phyloP scores from a whole-genome alignment of 2,888 invertebrate genomes.

The Allygus modestus region DNA sequence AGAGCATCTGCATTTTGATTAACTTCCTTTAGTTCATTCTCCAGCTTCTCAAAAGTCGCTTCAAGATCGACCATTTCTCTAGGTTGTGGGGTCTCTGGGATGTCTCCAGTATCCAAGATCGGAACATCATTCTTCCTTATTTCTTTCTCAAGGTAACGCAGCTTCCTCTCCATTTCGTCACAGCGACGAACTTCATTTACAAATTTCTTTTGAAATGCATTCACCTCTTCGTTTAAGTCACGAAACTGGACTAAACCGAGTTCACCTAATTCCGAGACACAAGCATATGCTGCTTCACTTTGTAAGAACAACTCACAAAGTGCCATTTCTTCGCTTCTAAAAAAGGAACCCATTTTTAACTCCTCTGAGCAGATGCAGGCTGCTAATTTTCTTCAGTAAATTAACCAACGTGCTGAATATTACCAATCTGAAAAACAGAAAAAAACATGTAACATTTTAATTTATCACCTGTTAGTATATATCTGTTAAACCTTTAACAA shows the following conservation, averaged over 20 bases:
- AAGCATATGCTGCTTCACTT: slow-evolving; percentile 78
- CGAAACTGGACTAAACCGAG: slow-evolving; percentile 81
- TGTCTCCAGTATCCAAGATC: slow-evolving; percentile 98
- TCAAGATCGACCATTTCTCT: slow-evolving; percentile 99
- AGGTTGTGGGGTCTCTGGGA: slow-evolving; percentile 99
- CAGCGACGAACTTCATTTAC: slow-evolving; percentile 98
- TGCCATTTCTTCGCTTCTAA: slow-evolving; percentile 70
- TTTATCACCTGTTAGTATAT: too few species aligned
- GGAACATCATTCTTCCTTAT: slow-evolving; percentile 98
- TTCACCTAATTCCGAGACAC: slow-evolving; percentile 81
- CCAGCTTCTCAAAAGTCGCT: slow-evolving; percentile 96
- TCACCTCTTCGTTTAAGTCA: slow-evolving; percentile 95
- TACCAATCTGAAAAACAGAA: too few species aligned
- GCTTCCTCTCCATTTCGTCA: slow-evolving; percentile 99
- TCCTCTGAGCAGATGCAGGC: background rate
- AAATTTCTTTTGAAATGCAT: slow-evolving; percentile 98
- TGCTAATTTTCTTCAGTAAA: too few species aligned
- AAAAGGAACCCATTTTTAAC: slow-evolving; percentile 70
- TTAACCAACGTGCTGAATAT: too few species aligned
- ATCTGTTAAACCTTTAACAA: too few species aligned
- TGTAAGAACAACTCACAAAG: slow-evolving; percentile 70
- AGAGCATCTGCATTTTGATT: slow-evolving; percentile 99
- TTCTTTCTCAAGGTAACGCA: slow-evolving; percentile 97
- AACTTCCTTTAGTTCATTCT: slow-evolving; percentile 97
- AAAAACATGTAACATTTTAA: too few species aligned